Evolutionary conservation across 2,888 invertebrate genomes (phyloP).

Genomic region (Sturmia bella): DNA sequence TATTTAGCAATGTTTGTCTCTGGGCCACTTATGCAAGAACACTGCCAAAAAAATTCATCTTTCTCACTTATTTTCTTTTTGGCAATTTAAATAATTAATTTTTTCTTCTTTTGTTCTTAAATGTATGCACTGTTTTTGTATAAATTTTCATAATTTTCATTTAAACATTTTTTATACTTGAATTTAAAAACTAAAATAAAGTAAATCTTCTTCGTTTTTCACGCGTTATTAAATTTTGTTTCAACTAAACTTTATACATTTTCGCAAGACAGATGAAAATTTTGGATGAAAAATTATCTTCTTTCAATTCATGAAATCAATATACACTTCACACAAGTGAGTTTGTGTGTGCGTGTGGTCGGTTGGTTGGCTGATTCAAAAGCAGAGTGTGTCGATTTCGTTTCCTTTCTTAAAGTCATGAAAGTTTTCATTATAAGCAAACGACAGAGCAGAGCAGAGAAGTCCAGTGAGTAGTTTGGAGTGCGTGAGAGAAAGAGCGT

Average conservation of each 20-base stretch:
- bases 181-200: not conserved
- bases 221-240: conserved; percentile 17
- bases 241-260: conserved; percentile 51
- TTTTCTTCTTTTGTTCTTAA: conserved; percentile 13
- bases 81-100: not conserved
- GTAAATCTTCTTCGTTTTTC: conserved; percentile 11
- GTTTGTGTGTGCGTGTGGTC: conserved; percentile 1
- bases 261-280: conserved; percentile 33
- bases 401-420: conserved; percentile 18
- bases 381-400: conserved; percentile 37
- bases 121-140: conserved; percentile 1
- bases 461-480: not conserved
- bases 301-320: conserved; percentile 54
- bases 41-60: conserved; percentile 1
- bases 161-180: conserved; percentile 4
- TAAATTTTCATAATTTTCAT: not conserved
- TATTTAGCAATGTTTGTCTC: not conserved
- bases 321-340: conserved; percentile 42
- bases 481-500: conserved; percentile 18
- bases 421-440: not conserved
- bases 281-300: conserved; percentile 34
- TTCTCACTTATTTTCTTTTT: conserved; percentile 20
- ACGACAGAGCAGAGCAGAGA: not conserved
- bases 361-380: conserved; percentile 21
- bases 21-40: conserved; percentile 52